Evolutionary conservation across 2,113 vertebrate species (phyloP), one percentile per base, ranked within the genome.

Genomic region (Natator depressus): DNA sequence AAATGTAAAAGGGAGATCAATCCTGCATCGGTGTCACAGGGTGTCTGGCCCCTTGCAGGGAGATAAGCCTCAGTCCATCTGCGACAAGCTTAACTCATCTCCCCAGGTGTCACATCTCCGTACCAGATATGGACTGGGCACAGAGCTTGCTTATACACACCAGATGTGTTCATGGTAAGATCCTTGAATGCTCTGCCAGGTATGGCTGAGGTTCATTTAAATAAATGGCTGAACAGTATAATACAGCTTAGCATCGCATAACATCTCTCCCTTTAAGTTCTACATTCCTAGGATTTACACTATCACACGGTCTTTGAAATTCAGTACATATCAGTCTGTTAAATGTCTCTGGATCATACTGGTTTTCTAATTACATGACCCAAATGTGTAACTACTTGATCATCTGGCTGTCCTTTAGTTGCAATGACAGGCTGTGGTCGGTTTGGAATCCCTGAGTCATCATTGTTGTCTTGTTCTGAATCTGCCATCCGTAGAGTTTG

Each of bases 1-100:
- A 83, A 94, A 57, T 81, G 81, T 95, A 81, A 95, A 93, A 91
- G 51, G 47, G 76, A 85, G 84, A 87, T 85, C 91, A 82, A 94
- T 93, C 75, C 50, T 91, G 65, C 84, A 65, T 94, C 85, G 38
- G n/a, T 38, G 35, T 72, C 65, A 38, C 17, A n/a, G 62, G 35
- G 16, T n/a, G 62, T 8, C 62, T 69, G 62, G 14, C 62, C 35
- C 16, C 35, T n/a, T 69, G 16, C 6, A 14, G 59, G 35, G 16
- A 69, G 62, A n/a, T 69, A 35, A 69, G 31, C 35, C 62, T 69
- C 62, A n/a, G 8, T 69, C 62, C 62, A 69, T n/a, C 8, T 35
- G 35, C 14, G 35, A 69, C 17, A 4, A 69, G 62, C 62, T 62
- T 69, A 69, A 69, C 35, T 69, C 35, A 9, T 69, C 62, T 69